Evolutionary conservation across 2,797 vertebrate species (phyloP).

Genomic region (Dipus sagitta): DNA sequence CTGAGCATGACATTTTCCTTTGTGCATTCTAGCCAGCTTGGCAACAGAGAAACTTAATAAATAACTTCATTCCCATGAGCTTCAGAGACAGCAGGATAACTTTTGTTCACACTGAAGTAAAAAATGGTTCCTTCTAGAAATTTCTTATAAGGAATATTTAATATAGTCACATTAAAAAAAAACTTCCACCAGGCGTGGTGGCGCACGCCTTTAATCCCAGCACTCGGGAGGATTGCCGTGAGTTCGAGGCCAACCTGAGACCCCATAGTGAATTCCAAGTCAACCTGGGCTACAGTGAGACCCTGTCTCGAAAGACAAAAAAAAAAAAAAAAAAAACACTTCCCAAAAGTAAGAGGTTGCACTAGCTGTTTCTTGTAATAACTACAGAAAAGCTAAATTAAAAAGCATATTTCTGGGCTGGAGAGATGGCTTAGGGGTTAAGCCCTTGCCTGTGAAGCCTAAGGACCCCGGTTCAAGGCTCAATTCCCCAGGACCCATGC

Average conservation of each 20-base stretch:
- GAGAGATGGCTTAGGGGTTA: too few species aligned
- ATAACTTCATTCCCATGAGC: conserved; percentile 15
- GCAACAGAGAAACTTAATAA: conserved; percentile 47
- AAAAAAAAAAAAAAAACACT: neutral
- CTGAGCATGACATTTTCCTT: neutral
- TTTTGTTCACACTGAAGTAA: conserved; percentile 29
- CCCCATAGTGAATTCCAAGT: neutral
- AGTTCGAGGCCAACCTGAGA: neutral
- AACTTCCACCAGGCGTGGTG: too few species aligned
- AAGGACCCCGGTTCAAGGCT: too few species aligned
- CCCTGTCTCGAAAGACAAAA: too few species aligned
- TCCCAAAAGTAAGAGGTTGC: conserved; percentile 46
- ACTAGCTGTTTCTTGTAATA: conserved; percentile 41
- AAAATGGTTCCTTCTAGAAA: conserved; percentile 43
- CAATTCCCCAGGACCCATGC: too few species aligned
- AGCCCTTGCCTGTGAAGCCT: too few species aligned
- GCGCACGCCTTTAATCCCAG: neutral
- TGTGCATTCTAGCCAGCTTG: neutral
- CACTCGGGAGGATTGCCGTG: neutral
- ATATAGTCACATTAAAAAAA: conserved; percentile 46
- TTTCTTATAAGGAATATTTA: conserved; percentile 13
- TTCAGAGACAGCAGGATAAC: conserved; percentile 42
- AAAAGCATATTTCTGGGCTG: too few species aligned
- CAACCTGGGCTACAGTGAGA: too few species aligned
- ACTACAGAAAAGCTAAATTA: conserved; percentile 48